phyloP scores from a whole-genome alignment of 37 sponge, comb jelly and placozoan genomes.

The Bolinopsis microptera region DNA sequence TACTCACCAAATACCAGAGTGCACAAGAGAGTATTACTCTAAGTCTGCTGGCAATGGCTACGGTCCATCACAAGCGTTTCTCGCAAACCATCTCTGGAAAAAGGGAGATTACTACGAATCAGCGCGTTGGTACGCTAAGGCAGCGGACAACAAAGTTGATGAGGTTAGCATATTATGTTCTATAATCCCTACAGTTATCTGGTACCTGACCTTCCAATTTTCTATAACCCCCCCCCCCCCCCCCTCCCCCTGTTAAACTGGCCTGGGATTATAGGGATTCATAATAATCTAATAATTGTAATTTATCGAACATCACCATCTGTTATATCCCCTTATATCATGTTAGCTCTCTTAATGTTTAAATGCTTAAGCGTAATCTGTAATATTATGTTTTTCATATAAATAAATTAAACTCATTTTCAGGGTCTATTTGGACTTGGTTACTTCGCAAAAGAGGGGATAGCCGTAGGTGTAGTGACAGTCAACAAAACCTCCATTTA shows the following conservation, averaged over 20 bases:
- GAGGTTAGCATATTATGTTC: neutral
- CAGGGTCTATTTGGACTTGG: conserved; percentile 39
- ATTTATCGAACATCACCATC: too few relatives aligned
- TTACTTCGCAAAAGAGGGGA: neutral
- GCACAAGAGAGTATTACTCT: neutral
- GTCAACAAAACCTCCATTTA: neutral
- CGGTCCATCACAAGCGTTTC: neutral
- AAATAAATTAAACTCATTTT: too few relatives aligned
- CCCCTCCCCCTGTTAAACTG: too few relatives aligned
- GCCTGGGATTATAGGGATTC: too few relatives aligned
- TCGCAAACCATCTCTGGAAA: neutral
- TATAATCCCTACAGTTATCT: neutral
- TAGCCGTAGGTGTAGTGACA: conserved; percentile 2
- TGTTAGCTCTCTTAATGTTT: too few relatives aligned
- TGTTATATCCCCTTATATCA: too few relatives aligned
- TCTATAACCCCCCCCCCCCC: too few relatives aligned
- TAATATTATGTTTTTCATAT: too few relatives aligned
- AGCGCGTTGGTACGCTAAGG: conserved; percentile 21
- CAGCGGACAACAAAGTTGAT: conserved; percentile 4
- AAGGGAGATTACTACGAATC: neutral
- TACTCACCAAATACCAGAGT: neutral
- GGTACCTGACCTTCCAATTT: neutral
- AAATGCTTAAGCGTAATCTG: too few relatives aligned
- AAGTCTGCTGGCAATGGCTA: conserved; percentile 9
- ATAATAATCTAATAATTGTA: too few relatives aligned